Conservation (phyloP, 2,888 invertebrate species). For the Perizoma affinitatum region DNA sequence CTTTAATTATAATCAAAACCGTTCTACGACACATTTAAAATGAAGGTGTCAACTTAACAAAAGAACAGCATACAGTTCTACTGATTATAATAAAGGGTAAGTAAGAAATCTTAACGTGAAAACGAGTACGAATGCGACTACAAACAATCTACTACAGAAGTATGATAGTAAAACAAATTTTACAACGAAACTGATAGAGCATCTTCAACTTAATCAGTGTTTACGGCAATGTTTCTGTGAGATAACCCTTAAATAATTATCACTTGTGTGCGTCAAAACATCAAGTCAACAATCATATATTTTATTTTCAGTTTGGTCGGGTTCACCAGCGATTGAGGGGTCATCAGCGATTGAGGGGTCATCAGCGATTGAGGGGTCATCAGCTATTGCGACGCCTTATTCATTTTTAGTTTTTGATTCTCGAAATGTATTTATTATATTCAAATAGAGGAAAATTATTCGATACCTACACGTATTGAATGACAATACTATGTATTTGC, state of each 20-base stretch:
- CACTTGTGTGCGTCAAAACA: neutral
- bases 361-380: slow-evolving; percentile 40
- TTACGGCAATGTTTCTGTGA: slow-evolving; percentile 33
- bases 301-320: slow-evolving; percentile 38
- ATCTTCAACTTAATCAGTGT: slow-evolving; percentile 20
- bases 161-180: slow-evolving; percentile 2
- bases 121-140: slow-evolving; percentile 20
- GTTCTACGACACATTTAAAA: too few species aligned
- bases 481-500: slow-evolving; percentile 4
- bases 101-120: slow-evolving; percentile 10
- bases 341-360: too few species aligned
- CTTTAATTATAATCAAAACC: too few species aligned
- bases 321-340: slow-evolving; percentile 40
- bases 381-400: slow-evolving; percentile 37
- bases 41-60: neutral
- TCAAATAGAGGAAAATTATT: slow-evolving; percentile 4
- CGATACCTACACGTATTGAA: slow-evolving; percentile 14
- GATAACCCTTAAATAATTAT: slow-evolving; percentile 21
- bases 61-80: neutral
- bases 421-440: neutral
- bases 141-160: slow-evolving; percentile 10
- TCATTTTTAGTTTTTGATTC: neutral
- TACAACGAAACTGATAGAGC: slow-evolving; percentile 11
- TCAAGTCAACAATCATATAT: slow-evolving; percentile 29
- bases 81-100: slow-evolving; percentile 13